Base-by-base conservation (phyloP, 1,140 invertebrate genomes). In the Aphelenchoides fujianensis region DNA sequence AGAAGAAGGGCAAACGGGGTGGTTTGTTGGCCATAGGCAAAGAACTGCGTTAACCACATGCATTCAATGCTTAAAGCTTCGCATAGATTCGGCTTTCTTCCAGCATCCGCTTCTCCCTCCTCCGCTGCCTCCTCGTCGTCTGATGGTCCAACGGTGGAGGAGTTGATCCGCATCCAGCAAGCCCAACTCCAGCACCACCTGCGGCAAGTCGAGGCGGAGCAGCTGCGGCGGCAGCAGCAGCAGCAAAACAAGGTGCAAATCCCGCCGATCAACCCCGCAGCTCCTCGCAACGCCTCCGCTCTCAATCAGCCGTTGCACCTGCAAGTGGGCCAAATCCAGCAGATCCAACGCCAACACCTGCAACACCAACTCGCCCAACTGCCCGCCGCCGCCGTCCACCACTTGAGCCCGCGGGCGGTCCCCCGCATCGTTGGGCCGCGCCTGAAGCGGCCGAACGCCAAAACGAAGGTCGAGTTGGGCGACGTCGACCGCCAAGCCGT, bases 371-470 rank as follows among this genome's bases (percentile, higher is more conserved):
- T 7, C 7, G 5, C 7, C 34, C 55, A 59, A 59, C 23, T 7
- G 55, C 23, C 55, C 5, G 5, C 5, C 5, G 27, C 7, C 5
- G 27, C 5, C 12, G 19, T 59, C 19, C 55, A 59, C 23, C 55
- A 59, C 34, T 7, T 59, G 55, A 5, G 27, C 5, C 55, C 55
- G 34, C 16, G 63, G 12, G 32, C 16, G 16, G 27, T 32, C 5
- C 80, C 80, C 1, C 55, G 81, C 27, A 70, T 82, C 23, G 69
- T 68, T 5, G 79, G 79, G 16, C 75, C 82, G 28, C 72, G 77
- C 41, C 62, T 79, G 30, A 23, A 37, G 68, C 55, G 69, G 55
- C 77, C 74, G 27, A 63, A 31, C 23, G 16, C n/a, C 19, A 52
- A 41, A 30, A 16, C 28, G 2, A 28, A 27, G 16, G 27, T 64